Conservation (phyloP, 2,113 vertebrate genomes). For the Engystomops pustulosus region DNA sequence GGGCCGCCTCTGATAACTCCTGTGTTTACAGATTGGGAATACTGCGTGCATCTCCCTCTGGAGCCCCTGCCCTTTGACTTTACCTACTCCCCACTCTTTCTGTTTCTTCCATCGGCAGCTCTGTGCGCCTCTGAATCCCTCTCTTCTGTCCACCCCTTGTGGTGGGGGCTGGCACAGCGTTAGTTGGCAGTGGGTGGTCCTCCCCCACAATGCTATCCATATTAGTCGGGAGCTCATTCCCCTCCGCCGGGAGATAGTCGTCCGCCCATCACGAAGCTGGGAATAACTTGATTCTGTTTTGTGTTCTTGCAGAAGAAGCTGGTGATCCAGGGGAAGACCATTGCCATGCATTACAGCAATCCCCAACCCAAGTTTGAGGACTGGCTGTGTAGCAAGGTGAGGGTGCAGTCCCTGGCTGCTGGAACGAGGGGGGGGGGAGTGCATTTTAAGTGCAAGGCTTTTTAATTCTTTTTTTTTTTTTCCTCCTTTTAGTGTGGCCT, state of each 20-base stretch:
- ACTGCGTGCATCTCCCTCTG: slow-evolving; percentile 71
- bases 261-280: slow-evolving; percentile 64
- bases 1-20: neutral
- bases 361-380: slow-evolving; percentile 97
- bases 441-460: slow-evolving; percentile 32
- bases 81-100: slow-evolving; percentile 43
- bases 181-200: slow-evolving; percentile 85
- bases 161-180: slow-evolving; percentile 83
- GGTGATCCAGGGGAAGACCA: slow-evolving; percentile 93
- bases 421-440: neutral
- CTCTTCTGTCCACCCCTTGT: slow-evolving; percentile 80
- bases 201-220: slow-evolving; percentile 85
- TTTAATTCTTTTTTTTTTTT: too few species aligned
- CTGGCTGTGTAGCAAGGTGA: slow-evolving; percentile 98
- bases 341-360: slow-evolving; percentile 98
- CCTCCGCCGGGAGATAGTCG: slow-evolving; percentile 88
- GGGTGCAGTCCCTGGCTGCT: neutral
- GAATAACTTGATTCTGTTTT: slow-evolving; percentile 74
- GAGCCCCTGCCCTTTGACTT: slow-evolving; percentile 69
- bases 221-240: slow-evolving; percentile 85
- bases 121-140: slow-evolving; percentile 78
- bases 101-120: slow-evolving; percentile 70
- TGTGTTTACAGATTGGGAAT: slow-evolving; percentile 66
- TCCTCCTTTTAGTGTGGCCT: slow-evolving; percentile 97
- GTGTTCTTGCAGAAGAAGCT: slow-evolving; percentile 96